Base-by-base conservation (phyloP, 92 coral and sea anemone species). In the Palythoa heliodiscus region DNA sequence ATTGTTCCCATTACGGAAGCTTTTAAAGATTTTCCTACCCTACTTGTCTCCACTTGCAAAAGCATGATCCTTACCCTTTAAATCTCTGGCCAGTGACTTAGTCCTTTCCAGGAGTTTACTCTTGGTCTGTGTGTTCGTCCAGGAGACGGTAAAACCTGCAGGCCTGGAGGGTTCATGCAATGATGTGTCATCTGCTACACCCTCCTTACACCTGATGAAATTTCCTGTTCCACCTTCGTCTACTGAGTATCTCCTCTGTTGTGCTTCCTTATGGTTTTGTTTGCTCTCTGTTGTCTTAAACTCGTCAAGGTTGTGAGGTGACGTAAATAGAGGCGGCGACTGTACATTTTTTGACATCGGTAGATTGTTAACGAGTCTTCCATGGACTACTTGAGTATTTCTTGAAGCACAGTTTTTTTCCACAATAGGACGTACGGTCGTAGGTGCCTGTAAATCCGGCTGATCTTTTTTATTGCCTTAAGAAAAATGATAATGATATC, bases 141-240 rank as follows among this genome's bases (percentile, higher is more conserved):
- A 96, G 67, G 87, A 89, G 64, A 96, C 91, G 0, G 90, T 87
- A 39, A 91, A 87, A 2, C 99, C 99, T 7, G 97, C 96, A n/a
- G 95, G 94, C 23, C 99, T 89, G 23, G 83, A 37, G 0, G 99
- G 99, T 20, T 72, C 73, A 35, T 79, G 78, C 23, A 78, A 20
- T 9, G 82, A 91, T 22, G 66, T 60, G 12, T 67, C 22, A 16
- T 88, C 88, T 37, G 20, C 29, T 16, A 54, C 48, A 48, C 67
- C 63, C 20, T 25, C 29, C 52, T 35, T 61, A 81, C 16, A 15
- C 61, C 47, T 40, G 20, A 67, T 70, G 48, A 80, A 67, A 66
- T 68, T 79, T 39, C 55, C 83, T 11, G 38, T n/a, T 11, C 71
- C 29, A 7, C 73, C 73, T 80, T 64, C 84, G 22, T 66, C 74